Conservation (phyloP, 2,113 vertebrate genomes). For the Pituophis catenifer region DNA sequence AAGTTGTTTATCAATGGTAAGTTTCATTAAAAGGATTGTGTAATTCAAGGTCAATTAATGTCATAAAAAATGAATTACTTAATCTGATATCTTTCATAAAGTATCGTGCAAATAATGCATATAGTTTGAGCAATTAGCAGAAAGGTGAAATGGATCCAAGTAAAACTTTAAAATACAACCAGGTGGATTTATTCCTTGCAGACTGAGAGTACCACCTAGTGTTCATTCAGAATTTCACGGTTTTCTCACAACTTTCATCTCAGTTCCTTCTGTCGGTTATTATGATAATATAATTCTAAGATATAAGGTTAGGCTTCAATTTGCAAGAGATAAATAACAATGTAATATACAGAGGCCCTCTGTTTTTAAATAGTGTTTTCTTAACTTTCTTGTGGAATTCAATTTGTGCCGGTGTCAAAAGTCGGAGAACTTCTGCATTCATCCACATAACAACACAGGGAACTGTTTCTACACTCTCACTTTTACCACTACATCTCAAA, state of each 20-base stretch:
- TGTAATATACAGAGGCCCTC: background rate
- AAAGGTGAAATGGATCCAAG: slow-evolving; percentile 2
- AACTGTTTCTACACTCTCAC: background rate
- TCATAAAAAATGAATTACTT: slow-evolving; percentile 12
- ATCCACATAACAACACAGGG: background rate
- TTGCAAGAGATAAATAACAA: background rate
- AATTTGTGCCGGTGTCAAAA: background rate
- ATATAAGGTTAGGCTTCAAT: background rate
- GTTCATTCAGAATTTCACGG: background rate
- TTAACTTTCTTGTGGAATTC: background rate
- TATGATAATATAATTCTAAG: background rate
- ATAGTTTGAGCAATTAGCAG: slow-evolving; percentile 1
- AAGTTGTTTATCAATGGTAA: slow-evolving; percentile 9
- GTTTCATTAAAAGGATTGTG: slow-evolving; percentile 19
- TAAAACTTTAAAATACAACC: background rate
- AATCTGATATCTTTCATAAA: slow-evolving; percentile 3
- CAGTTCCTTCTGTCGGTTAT: background rate
- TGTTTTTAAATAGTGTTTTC: background rate
- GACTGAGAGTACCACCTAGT: slow-evolving; percentile 26
- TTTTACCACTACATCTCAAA: background rate
- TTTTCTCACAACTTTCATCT: background rate
- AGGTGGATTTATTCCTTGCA: accelerated
- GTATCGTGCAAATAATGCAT: slow-evolving; percentile 25
- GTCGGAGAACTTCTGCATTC: background rate
- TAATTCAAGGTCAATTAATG: slow-evolving; percentile 32